Evolutionary conservation across 1,140 invertebrate species (phyloP).

Genomic region (Eriocheir sinensis): DNA sequence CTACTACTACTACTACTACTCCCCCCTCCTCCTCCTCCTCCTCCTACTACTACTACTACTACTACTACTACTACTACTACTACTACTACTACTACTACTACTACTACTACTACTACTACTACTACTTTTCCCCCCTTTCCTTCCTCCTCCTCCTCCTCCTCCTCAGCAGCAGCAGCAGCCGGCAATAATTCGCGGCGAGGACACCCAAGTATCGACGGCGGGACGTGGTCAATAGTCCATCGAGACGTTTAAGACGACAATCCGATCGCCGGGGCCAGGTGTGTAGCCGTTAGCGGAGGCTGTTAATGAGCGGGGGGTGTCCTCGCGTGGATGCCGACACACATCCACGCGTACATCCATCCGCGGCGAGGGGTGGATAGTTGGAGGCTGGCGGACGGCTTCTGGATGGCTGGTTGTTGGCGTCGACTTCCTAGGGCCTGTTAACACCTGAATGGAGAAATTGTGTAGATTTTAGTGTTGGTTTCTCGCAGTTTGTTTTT

Average conservation of each 20-base stretch:
- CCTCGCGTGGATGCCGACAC: slow-evolving; percentile 23
- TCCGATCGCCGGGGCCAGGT: slow-evolving; percentile 51
- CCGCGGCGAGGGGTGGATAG: neutral
- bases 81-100: too few species aligned
- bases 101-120: too few species aligned
- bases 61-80: too few species aligned
- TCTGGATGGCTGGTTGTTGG: too few species aligned
- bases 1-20: too few species aligned
- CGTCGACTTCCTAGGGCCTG: slow-evolving; percentile 25
- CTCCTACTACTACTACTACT: too few species aligned
- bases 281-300: slow-evolving; percentile 60
- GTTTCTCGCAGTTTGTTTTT: too few species aligned
- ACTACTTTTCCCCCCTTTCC: neutral
- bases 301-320: slow-evolving; percentile 65
- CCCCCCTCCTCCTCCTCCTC: too few species aligned
- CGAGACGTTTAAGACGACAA: slow-evolving; percentile 52
- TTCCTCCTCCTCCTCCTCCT: neutral
- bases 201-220: slow-evolving; percentile 59
- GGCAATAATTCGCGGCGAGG: slow-evolving; percentile 52
- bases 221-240: slow-evolving; percentile 55
- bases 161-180: neutral
- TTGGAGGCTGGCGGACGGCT: too few species aligned
- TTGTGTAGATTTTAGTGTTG: slow-evolving; percentile 16
- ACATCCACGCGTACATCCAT: neutral
- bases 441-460: slow-evolving; percentile 51